phyloP scores from a whole-genome alignment of 2,113 vertebrate genomes.

The Dromas ardeola region DNA sequence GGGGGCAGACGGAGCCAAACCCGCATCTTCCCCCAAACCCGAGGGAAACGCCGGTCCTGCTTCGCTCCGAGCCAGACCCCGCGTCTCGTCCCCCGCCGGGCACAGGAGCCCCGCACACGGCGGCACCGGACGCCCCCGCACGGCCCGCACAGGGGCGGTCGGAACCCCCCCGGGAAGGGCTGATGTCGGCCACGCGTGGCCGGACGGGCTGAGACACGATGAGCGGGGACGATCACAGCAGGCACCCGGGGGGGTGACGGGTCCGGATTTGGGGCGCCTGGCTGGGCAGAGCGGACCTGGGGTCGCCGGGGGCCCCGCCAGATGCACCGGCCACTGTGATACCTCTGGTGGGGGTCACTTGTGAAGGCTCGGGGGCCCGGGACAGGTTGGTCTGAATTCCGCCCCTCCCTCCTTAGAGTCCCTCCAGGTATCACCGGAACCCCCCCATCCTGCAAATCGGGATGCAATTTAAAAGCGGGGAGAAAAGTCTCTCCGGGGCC shows the following conservation, averaged over 20 bases:
- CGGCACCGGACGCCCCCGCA: neutral
- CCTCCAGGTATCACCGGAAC: neutral
- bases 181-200: neutral
- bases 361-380: neutral
- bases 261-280: neutral
- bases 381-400: neutral
- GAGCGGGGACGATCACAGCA: fast-evolving
- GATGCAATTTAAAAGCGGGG: neutral
- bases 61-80: neutral
- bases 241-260: fast-evolving
- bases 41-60: neutral
- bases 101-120: neutral
- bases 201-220: neutral
- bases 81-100: neutral
- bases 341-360: neutral
- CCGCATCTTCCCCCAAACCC: neutral
- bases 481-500: neutral
- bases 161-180: neutral
- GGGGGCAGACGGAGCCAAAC: neutral
- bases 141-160: neutral
- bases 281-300: too few species aligned
- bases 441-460: neutral
- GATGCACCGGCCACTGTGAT: neutral
- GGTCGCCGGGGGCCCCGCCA: too few species aligned
- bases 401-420: too few species aligned